phyloP scores from a whole-genome alignment of 2,888 invertebrate genomes.

The Drosophila monieri region DNA sequence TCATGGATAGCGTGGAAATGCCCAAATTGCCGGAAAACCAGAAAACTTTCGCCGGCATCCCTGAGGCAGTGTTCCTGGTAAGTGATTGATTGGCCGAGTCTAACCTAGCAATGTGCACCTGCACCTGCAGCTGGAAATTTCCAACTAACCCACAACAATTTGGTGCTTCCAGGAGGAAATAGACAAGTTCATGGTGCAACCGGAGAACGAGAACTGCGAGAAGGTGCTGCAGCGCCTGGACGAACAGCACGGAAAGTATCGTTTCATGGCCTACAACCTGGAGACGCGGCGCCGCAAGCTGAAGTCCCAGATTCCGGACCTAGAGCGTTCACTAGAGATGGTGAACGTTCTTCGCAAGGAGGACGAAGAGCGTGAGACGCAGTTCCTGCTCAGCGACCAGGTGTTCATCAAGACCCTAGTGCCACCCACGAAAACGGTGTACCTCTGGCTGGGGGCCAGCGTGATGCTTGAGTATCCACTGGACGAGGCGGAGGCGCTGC shows the following conservation, averaged over 20 bases:
- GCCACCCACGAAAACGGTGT: constrained; percentile 95
- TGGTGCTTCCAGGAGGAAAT: constrained; percentile 92
- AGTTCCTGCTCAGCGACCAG: constrained; percentile 96
- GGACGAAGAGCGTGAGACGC: constrained; percentile 91
- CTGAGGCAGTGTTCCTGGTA: constrained; percentile 94
- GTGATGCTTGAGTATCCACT: constrained; percentile 98
- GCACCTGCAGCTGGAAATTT: constrained; percentile 39
- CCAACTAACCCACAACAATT: constrained; percentile 48
- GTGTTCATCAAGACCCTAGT: constrained; percentile 93
- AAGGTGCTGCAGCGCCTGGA: constrained; percentile 93
- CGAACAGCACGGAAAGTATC: constrained; percentile 97
- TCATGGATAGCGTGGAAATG: constrained; percentile 82
- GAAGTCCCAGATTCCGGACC: constrained; percentile 96
- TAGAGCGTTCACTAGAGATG: constrained; percentile 95
- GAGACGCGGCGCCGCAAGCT: constrained; percentile 93
- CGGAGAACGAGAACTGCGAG: constrained; percentile 93
- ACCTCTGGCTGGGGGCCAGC: constrained; percentile 94
- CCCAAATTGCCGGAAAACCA: constrained; percentile 84
- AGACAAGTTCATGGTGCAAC: constrained; percentile 93
- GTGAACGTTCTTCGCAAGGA: constrained; percentile 94
- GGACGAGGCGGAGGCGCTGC: constrained; percentile 93
- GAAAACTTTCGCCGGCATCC: constrained; percentile 91
- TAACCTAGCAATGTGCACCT: constrained; percentile 61
- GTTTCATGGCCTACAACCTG: constrained; percentile 97
- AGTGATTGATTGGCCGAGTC: constrained; percentile 81